Conservation (phyloP, 2,888 invertebrate genomes). For the Lasiommata megera region DNA sequence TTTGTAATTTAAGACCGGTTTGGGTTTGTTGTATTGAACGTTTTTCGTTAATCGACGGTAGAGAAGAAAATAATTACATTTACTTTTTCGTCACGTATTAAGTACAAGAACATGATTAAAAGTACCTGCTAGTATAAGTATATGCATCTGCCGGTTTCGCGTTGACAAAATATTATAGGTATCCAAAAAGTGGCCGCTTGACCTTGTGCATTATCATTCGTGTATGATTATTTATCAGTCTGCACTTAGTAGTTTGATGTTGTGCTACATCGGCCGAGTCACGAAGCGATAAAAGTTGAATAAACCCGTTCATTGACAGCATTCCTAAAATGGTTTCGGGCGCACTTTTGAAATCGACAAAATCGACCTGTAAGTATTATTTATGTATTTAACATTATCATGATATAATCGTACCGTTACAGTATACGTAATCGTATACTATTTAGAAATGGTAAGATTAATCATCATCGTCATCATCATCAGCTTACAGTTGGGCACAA, state of each 20-base stretch:
- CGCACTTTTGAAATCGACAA: conserved; percentile 53
- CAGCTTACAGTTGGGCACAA: too few relatives aligned
- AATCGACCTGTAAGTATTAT: conserved; percentile 56
- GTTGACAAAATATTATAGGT: conserved; percentile 13
- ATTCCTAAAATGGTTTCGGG: conserved; percentile 52
- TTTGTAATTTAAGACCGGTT: too few relatives aligned
- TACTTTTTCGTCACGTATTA: background rate
- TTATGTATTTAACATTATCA: background rate
- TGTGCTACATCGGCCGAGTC: conserved; percentile 14
- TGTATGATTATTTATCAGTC: conserved; percentile 25
- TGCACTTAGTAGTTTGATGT: conserved; percentile 16
- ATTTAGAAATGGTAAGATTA: too few relatives aligned
- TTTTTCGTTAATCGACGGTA: background rate
- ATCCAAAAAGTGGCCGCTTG: conserved; percentile 21
- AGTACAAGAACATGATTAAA: background rate
- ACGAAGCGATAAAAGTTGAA: conserved; percentile 18
- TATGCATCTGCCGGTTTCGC: background rate
- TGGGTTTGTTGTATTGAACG: background rate
- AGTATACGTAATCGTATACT: too few relatives aligned
- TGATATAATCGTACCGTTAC: too few relatives aligned
- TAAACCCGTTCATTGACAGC: conserved; percentile 18
- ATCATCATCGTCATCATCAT: too few relatives aligned
- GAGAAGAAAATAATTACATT: background rate
- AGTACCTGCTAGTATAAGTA: background rate
- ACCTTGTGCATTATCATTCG: conserved; percentile 31